Evolutionary conservation across 2,797 vertebrate genomes (phyloP).

Genomic region (Acipenser transmontanus): DNA sequence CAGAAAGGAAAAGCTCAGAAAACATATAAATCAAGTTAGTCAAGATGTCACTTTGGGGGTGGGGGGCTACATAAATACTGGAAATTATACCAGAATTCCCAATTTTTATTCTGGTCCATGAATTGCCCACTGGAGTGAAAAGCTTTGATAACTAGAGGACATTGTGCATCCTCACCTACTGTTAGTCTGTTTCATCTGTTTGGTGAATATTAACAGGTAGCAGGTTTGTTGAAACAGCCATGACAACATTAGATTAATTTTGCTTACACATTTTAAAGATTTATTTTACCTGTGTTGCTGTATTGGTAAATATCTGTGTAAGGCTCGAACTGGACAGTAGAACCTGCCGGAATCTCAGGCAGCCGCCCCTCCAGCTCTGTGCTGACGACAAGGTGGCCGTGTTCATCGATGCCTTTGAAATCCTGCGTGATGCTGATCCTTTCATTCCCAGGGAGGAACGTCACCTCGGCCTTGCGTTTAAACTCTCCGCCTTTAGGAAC

Average conservation of each 20-base stretch:
- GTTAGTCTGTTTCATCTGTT: slow-evolving; percentile 28
- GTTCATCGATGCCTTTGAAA: slow-evolving; percentile 85
- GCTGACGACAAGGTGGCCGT: slow-evolving; percentile 80
- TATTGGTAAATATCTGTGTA: slow-evolving; percentile 88
- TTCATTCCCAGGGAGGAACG: slow-evolving; percentile 74
- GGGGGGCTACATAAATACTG: too few species aligned
- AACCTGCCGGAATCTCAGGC: slow-evolving; percentile 62
- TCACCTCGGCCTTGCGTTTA: slow-evolving; percentile 79
- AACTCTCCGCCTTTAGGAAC: slow-evolving; percentile 75
- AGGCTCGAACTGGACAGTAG: slow-evolving; percentile 70
- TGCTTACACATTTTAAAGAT: too few species aligned
- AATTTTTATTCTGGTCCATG: too few species aligned
- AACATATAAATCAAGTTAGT: too few species aligned
- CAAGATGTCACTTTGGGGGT: too few species aligned
- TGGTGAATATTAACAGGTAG: too few species aligned
- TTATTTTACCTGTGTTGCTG: slow-evolving; percentile 35
- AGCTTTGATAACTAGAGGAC: too few species aligned
- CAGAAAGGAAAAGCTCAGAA: neutral
- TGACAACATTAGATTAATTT: too few species aligned
- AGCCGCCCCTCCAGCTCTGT: slow-evolving; percentile 76
- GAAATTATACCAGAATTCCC: too few species aligned
- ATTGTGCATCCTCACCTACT: slow-evolving; percentile 44
- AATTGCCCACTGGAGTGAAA: too few species aligned
- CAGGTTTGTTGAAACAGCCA: too few species aligned
- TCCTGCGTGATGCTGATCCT: slow-evolving; percentile 75